Percentiles rank a stretch among this genome's conserved stretches.
phyloP scores from a whole-genome alignment of 2,113 vertebrate genomes.

The Athene noctua region DNA sequence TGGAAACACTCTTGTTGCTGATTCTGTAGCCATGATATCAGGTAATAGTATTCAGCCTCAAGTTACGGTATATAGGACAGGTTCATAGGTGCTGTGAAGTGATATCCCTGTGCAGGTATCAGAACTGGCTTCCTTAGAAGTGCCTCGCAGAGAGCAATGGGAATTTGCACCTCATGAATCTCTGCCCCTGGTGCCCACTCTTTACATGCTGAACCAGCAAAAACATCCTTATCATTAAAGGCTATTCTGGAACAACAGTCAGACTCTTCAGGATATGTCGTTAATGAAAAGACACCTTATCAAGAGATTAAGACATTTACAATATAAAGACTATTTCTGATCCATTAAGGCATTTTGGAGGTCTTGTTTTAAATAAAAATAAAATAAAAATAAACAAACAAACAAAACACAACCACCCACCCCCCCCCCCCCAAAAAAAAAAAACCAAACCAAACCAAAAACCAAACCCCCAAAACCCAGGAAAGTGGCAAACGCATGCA shows the following conservation, averaged over 20 bases:
- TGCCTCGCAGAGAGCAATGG: neutral
- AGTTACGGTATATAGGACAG: neutral
- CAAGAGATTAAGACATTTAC: neutral
- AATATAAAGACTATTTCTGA: neutral
- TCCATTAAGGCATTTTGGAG: neutral
- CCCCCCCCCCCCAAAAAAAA: no score
- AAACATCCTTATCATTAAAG: neutral
- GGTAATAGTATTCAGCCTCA: neutral
- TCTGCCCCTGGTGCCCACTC: neutral
- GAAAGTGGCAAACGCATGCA: neutral
- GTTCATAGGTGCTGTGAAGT: neutral
- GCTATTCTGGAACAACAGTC: neutral
- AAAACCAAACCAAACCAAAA: neutral
- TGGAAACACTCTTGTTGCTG: neutral
- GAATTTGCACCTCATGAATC: neutral
- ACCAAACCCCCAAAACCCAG: neutral
- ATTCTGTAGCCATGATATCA: neutral
- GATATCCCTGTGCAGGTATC: neutral
- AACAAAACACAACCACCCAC: no score
- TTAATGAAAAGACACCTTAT: neutral
- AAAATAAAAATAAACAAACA: no score
- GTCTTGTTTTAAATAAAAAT: neutral
- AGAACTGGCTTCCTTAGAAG: neutral
- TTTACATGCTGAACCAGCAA: neutral
- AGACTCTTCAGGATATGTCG: neutral